A percentile compares a stretch with the other conserved stretches of the same genome.
Evolutionary conservation across 1,140 invertebrate species (phyloP).

Genomic region (Drepana arcuata): DNA sequence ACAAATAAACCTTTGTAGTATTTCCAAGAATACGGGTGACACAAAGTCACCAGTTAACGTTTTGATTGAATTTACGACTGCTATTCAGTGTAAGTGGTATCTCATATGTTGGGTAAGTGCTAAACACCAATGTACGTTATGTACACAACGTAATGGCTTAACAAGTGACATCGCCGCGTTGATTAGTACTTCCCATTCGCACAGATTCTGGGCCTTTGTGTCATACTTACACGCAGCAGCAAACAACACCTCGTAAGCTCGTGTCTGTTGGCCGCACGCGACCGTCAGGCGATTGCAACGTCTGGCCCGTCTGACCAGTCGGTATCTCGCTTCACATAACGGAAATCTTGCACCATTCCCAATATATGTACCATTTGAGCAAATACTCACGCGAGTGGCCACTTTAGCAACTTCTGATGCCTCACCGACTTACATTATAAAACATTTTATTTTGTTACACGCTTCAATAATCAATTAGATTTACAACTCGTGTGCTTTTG

Average conservation of each 20-base stretch:
- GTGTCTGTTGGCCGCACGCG: background rate
- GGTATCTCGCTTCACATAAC: slow-evolving; percentile 5
- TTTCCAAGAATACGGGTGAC: too few species aligned
- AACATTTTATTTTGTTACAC: too few species aligned
- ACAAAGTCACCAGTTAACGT: too few species aligned
- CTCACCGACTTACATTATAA: too few species aligned
- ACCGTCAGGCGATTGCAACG: too few species aligned
- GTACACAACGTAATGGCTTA: slow-evolving; percentile 35
- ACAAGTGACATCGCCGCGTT: slow-evolving; percentile 37
- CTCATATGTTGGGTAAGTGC: slow-evolving; percentile 26
- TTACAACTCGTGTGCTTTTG: too few species aligned
- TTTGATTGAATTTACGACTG: slow-evolving; percentile 6
- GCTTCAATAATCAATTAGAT: too few species aligned
- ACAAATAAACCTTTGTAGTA: too few species aligned
- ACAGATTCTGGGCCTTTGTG: slow-evolving; percentile 46
- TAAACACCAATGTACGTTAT: slow-evolving; percentile 12
- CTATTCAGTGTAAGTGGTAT: too few species aligned
- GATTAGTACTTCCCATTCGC: slow-evolving; percentile 52
- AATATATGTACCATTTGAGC: slow-evolving; percentile 9
- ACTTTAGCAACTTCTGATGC: background rate
- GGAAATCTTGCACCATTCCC: slow-evolving; percentile 3
- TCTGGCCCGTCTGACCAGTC: too few species aligned
- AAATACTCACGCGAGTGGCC: background rate
- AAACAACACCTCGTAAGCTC: background rate
- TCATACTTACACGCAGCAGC: slow-evolving; percentile 13